Evolutionary conservation across 2,888 invertebrate genomes (phyloP), one percentile per base, ranked within the genome.

Genomic region (Pilophorus perplexus): DNA sequence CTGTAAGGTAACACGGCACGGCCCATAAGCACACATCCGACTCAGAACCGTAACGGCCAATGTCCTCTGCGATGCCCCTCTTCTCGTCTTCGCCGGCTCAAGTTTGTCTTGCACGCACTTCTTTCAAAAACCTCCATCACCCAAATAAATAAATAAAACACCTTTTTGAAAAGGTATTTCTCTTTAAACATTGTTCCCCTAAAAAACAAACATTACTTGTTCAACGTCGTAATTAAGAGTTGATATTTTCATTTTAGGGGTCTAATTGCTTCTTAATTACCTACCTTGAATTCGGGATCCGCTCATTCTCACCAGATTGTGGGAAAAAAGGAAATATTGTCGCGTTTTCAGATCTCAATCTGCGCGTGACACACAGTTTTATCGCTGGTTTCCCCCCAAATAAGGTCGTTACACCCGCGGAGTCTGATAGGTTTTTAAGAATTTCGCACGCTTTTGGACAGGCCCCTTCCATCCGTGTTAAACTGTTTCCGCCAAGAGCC

Each of bases 11-110:
- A 62, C 46, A 3, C 62, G 62, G 46, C 62, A 62, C 62, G 62
- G 62, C 23, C 62, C 62, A 62, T 62, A 62, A 62, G 62, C 62
- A 62, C 62, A 62, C 62, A 62, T 62, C 62, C 62, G 62, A 62
- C 3, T 48, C 28, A 60, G 16, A 18, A 62, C 62, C 62, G 62
- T 44, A 46, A 46, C 62, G 62, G 62, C 46, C 62, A 62, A 62
- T 62, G 62, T 62, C 62, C 62, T 62, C 62, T 22, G 52, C 23
- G 22, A 8, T 38, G 10, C 37, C 37, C 1, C 6, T 52, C 48
- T 2, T 20, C 20, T 20, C 22, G 8, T 18, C 16, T 5, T 22
- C 23, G 23, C 23, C 23, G 22, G 22, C 48, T 14, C n/a, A n/a
- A n/a, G 8, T 20, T 48, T 23, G 22, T 48, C 48, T 48, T 48